phyloP scores from a whole-genome alignment of 2,888 invertebrate genomes.

The Odiellus spinosus region DNA sequence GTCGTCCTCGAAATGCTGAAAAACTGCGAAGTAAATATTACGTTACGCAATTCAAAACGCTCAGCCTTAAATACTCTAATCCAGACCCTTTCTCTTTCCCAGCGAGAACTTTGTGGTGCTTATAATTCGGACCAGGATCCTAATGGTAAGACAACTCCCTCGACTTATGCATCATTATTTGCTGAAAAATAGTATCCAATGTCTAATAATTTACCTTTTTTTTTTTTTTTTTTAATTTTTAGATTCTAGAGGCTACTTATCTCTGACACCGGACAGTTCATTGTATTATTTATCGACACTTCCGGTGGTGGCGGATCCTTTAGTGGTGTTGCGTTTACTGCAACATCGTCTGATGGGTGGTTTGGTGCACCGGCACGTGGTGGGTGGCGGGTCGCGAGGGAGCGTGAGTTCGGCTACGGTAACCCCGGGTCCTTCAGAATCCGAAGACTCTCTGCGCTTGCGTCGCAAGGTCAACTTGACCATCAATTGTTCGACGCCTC shows the following conservation, averaged over 20 bases:
- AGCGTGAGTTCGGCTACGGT: constrained; percentile 17
- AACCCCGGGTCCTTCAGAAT: constrained; percentile 1
- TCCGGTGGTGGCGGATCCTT: constrained; percentile 38
- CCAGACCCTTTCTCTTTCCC: not conserved
- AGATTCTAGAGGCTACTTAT: too few relatives aligned
- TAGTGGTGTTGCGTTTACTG: constrained; percentile 38
- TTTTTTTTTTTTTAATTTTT: too few relatives aligned
- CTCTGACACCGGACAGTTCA: not conserved
- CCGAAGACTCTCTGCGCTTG: constrained; percentile 26
- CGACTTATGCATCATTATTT: too few relatives aligned
- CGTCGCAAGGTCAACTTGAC: constrained; percentile 28
- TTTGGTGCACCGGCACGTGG: constrained; percentile 35
- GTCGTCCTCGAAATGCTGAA: constrained; percentile 37
- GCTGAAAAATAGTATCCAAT: too few relatives aligned
- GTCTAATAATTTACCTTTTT: too few relatives aligned
- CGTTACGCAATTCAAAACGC: too few relatives aligned
- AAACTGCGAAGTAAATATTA: constrained; percentile 30
- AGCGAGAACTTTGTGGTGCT: too few relatives aligned
- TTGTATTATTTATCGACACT: constrained; percentile 27
- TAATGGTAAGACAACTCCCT: too few relatives aligned
- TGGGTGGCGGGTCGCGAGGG: constrained; percentile 29
- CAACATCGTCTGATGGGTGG: constrained; percentile 40
- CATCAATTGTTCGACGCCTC: constrained; percentile 11
- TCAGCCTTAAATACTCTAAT: constrained; percentile 10
- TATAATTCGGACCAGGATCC: too few relatives aligned